Conservation (phyloP, 2,797 vertebrate species). For the Sphaeramia orbicularis region DNA sequence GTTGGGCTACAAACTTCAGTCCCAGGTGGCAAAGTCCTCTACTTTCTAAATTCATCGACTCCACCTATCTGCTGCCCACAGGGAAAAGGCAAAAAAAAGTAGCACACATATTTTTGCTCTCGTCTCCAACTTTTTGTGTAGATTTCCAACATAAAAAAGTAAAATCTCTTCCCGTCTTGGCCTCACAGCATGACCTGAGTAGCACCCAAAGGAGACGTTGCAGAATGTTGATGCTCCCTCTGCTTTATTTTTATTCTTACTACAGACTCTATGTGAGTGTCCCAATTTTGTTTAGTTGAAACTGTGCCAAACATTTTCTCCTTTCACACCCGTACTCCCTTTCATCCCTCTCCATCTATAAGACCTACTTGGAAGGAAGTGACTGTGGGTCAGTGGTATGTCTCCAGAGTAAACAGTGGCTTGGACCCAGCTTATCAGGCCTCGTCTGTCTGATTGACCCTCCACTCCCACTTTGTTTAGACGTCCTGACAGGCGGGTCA, state of each 20-base stretch:
- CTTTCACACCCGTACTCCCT: conserved; percentile 29
- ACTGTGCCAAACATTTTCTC: conserved; percentile 16
- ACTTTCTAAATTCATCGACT: no score
- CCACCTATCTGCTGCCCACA: no score
- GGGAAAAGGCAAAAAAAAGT: no score
- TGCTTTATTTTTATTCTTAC: background rate
- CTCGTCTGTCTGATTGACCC: conserved; percentile 76
- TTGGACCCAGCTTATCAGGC: conserved; percentile 80
- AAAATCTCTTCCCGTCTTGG: background rate
- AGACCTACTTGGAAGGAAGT: conserved; percentile 77
- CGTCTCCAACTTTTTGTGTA: conserved; percentile 15
- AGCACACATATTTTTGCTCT: no score
- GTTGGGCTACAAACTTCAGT: no score
- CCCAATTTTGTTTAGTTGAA: conserved; percentile 6
- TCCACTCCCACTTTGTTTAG: conserved; percentile 82
- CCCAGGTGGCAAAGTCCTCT: no score
- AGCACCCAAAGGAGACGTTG: background rate
- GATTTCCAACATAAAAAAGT: background rate
- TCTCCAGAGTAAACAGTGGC: conserved; percentile 82
- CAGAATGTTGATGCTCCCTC: background rate
- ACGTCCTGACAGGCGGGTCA: conserved; percentile 77
- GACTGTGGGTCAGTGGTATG: conserved; percentile 80
- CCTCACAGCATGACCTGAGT: background rate
- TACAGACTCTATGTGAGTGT: background rate
- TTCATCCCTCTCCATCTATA: conserved; percentile 54